Evolutionary conservation across 1,140 invertebrate species (phyloP).

Genomic region (Tetramorium simillimum): DNA sequence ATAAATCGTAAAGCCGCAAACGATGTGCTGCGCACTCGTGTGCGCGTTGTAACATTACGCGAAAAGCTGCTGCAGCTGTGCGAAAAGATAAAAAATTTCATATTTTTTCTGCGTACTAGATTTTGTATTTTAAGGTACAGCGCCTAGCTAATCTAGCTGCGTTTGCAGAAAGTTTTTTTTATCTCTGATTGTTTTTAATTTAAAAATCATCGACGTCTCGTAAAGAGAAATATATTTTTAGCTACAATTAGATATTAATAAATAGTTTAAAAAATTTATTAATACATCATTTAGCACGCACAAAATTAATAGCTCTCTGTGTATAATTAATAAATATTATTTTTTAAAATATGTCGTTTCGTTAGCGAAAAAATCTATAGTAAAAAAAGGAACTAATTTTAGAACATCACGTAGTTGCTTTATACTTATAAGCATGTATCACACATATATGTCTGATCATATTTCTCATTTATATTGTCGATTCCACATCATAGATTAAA

Average conservation of each 20-base stretch:
- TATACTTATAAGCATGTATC: neutral
- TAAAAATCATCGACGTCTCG: neutral
- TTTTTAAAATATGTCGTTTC: neutral
- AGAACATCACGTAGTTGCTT: neutral
- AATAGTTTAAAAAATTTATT: neutral
- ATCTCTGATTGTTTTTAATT: neutral
- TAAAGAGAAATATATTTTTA: neutral
- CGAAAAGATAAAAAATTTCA: neutral
- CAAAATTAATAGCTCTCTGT: neutral
- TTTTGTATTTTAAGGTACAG: neutral
- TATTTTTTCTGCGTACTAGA: neutral
- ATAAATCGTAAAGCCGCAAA: conserved; percentile 43
- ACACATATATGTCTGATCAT: neutral
- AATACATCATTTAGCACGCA: neutral
- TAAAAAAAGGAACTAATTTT: neutral
- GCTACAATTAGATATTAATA: neutral
- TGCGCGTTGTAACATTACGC: neutral
- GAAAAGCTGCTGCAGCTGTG: neutral
- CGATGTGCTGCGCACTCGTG: neutral
- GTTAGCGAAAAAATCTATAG: neutral
- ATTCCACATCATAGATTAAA: neutral
- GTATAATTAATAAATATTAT: neutral
- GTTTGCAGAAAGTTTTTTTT: neutral
- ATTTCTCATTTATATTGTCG: neutral
- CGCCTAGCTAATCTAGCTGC: neutral